phyloP scores from a whole-genome alignment of 2,888 invertebrate species.

The Habroteleia sp. region DNA sequence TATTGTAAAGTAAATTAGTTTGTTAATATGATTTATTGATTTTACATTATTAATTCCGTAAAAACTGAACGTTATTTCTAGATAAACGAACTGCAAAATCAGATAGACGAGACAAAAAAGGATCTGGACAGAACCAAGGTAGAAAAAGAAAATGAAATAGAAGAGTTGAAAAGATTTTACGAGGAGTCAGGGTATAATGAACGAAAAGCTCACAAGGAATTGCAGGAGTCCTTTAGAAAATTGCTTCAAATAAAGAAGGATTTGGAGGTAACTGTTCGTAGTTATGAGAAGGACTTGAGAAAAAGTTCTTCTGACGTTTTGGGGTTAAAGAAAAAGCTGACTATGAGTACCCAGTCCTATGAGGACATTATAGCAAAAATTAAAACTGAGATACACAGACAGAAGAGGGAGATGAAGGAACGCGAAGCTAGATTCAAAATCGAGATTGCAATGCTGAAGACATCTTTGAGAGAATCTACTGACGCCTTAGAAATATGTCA shows the following conservation, averaged over 20 bases:
- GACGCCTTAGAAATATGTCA: constrained; percentile 74
- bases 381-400: constrained; percentile 69
- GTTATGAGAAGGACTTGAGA: constrained; percentile 71
- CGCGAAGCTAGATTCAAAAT: constrained; percentile 71
- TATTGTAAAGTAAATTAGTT: too few relatives aligned
- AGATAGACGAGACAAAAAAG: constrained; percentile 66
- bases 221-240: constrained; percentile 67
- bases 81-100: constrained; percentile 63
- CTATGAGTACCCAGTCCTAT: constrained; percentile 67
- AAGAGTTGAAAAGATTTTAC: constrained; percentile 63
- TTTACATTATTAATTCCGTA: too few relatives aligned
- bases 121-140: constrained; percentile 63
- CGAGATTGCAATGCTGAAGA: constrained; percentile 70
- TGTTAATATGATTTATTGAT: too few relatives aligned
- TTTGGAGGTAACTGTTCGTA: constrained; percentile 65
- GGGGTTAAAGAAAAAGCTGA: constrained; percentile 69
- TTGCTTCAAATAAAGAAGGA: constrained; percentile 66
- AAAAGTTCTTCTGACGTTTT: constrained; percentile 68
- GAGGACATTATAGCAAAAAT: constrained; percentile 71
- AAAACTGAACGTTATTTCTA: constrained; percentile 22
- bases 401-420: constrained; percentile 71
- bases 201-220: constrained; percentile 65
- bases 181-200: constrained; percentile 66
- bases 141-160: constrained; percentile 69
- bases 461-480: constrained; percentile 71